A percentile compares a stretch with the other conserved stretches of the same genome.
phyloP scores from a whole-genome alignment of 2,888 invertebrate species.

The Aproaerema taeniolella region DNA sequence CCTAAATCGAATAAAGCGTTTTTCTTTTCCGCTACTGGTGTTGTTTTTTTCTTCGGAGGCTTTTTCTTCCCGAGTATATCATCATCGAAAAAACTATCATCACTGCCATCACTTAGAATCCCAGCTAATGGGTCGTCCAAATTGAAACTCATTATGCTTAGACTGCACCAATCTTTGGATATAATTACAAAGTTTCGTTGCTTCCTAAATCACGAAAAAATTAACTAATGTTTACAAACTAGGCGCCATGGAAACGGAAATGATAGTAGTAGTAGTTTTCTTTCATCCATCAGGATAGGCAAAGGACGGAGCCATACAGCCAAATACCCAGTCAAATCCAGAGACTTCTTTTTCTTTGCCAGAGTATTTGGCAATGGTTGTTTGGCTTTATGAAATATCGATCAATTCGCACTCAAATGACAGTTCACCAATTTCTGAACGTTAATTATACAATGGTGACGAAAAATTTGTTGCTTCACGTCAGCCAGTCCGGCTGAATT shows the following conservation, averaged over 20 bases:
- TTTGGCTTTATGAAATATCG: not conserved
- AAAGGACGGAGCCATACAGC: too few relatives aligned
- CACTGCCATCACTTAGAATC: slow-evolving; percentile 81
- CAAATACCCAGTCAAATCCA: too few relatives aligned
- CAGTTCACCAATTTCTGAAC: slow-evolving; percentile 15
- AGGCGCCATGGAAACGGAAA: slow-evolving; percentile 52
- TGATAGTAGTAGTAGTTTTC: too few relatives aligned
- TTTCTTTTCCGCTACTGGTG: slow-evolving; percentile 49
- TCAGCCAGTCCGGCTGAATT: slow-evolving; percentile 64
- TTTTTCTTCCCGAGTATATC: slow-evolving; percentile 70
- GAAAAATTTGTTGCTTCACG: slow-evolving; percentile 67
- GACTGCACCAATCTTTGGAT: not conserved
- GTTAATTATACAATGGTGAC: slow-evolving; percentile 18
- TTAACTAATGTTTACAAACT: slow-evolving; percentile 39
- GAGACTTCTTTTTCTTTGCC: not conserved
- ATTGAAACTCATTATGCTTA: slow-evolving; percentile 76
- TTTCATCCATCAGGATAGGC: too few relatives aligned
- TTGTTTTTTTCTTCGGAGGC: slow-evolving; percentile 44
- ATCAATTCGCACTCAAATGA: slow-evolving; percentile 1
- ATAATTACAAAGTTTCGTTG: not conserved
- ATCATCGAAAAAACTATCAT: slow-evolving; percentile 84
- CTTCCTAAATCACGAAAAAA: not conserved
- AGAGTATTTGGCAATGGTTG: not conserved
- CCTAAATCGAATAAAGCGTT: slow-evolving; percentile 57
- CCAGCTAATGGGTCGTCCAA: slow-evolving; percentile 81